A percentile compares a stretch with the other conserved stretches of the same genome.
These are phyloP conservation scores for Abscondita cerata DNA, from an alignment of 2,888 invertebrate species.

Conservation along the genomic window DNA sequence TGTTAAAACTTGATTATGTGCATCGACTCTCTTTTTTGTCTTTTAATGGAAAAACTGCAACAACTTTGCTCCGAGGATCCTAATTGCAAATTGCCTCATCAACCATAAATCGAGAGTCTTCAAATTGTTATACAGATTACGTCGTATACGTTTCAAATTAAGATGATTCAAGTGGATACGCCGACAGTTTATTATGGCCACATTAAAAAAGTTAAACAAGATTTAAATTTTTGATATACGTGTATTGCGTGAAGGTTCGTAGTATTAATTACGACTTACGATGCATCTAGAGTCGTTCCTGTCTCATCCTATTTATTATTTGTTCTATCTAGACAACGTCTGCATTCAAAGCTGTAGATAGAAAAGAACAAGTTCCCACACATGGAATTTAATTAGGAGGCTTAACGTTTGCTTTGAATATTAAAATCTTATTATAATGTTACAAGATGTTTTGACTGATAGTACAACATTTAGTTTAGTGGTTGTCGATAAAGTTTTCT, in stretches of 20 bases:
- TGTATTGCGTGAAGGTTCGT: conserved; percentile 15
- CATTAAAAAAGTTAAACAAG: conserved; percentile 14
- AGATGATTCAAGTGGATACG: conserved; percentile 13
- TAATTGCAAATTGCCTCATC: not conserved
- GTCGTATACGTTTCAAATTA: conserved; percentile 15
- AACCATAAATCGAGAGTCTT: not conserved
- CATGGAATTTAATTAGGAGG: conserved; percentile 9
- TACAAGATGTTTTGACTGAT: not conserved
- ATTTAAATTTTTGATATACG: conserved; percentile 17
- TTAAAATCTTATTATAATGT: not conserved
- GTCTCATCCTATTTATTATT: conserved; percentile 19
- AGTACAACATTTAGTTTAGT: not conserved
- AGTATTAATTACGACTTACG: conserved; percentile 18
- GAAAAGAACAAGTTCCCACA: conserved; percentile 8
- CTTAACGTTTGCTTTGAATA: conserved; percentile 4
- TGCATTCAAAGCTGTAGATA: not conserved
- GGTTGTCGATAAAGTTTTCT: not conserved
- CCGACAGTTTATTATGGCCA: conserved; percentile 19
- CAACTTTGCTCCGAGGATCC: too few species aligned
- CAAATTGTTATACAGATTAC: conserved; percentile 7
- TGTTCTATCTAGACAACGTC: conserved; percentile 3
- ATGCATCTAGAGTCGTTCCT: conserved; percentile 11
- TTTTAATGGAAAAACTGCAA: too few species aligned
- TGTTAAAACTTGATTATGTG: too few species aligned
- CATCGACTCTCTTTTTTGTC: too few species aligned